Conservation (phyloP, 2,888 invertebrate species). For the Embidobia sp. region DNA sequence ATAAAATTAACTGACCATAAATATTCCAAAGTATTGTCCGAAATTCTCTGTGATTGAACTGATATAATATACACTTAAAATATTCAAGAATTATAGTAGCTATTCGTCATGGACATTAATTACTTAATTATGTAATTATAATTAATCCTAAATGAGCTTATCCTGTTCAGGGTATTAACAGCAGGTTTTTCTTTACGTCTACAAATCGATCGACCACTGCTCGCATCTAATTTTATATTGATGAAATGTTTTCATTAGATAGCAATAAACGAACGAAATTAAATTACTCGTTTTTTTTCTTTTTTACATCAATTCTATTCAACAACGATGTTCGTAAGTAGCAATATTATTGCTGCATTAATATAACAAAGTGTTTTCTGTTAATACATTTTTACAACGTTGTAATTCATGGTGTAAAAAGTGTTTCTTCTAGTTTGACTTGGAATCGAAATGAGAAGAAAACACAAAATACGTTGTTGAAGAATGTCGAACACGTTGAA, state of each 20-base stretch:
- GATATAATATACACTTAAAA: background rate
- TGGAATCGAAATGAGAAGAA: background rate
- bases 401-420: too few species aligned
- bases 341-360: too few species aligned
- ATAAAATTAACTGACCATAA: too few species aligned
- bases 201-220: background rate
- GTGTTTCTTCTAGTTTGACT: too few species aligned
- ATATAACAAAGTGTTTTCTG: too few species aligned
- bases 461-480: conserved; percentile 26
- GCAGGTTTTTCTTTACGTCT: background rate
- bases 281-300: too few species aligned
- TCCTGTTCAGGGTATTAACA: conserved; percentile 6
- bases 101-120: conserved; percentile 2
- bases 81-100: too few species aligned
- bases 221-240: background rate
- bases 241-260: background rate
- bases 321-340: too few species aligned
- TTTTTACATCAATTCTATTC: too few species aligned
- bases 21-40: too few species aligned
- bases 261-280: background rate
- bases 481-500: conserved; percentile 45
- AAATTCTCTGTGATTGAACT: background rate
- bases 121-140: conserved; percentile 20
- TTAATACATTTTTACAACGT: too few species aligned
- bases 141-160: conserved; percentile 21